Evolutionary conservation across 1,140 invertebrate genomes (phyloP).

Genomic region (Eupeodes corollae): DNA sequence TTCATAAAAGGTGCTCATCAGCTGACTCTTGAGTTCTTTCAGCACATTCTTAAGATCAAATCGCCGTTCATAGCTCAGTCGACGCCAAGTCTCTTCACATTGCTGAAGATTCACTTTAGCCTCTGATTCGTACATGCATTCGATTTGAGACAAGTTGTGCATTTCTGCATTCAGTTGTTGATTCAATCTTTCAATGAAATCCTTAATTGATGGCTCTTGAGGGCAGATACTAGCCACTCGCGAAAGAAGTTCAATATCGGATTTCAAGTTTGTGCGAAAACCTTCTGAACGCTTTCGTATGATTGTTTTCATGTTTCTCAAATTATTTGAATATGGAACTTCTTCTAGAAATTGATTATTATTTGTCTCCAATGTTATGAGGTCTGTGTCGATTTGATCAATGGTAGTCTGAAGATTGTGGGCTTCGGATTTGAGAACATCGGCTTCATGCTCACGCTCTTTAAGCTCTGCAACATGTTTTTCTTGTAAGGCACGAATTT

Average conservation of each 20-base stretch:
- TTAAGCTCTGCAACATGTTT: slow-evolving; percentile 24
- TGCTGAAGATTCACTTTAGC: slow-evolving; percentile 25
- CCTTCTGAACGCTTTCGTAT: slow-evolving; percentile 27
- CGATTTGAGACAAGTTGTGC: slow-evolving; percentile 17
- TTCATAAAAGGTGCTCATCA: slow-evolving; percentile 14
- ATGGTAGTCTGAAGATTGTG: slow-evolving; percentile 18
- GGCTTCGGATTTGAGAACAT: slow-evolving; percentile 24
- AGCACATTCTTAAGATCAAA: slow-evolving; percentile 18
- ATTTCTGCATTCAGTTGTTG: slow-evolving; percentile 17
- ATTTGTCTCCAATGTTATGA: slow-evolving; percentile 17
- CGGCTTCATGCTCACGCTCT: slow-evolving; percentile 19
- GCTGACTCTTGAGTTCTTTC: slow-evolving; percentile 16
- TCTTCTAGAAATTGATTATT: slow-evolving; percentile 13
- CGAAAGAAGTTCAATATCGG: slow-evolving; percentile 23
- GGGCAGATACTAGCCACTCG: slow-evolving; percentile 18
- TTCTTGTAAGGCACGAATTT: slow-evolving; percentile 26
- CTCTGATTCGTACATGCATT: slow-evolving; percentile 36
- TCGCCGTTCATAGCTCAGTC: slow-evolving; percentile 13
- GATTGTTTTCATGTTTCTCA: slow-evolving; percentile 29
- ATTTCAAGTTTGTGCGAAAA: slow-evolving; percentile 21
- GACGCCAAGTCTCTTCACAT: slow-evolving; percentile 22
- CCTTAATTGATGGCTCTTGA: slow-evolving; percentile 14
- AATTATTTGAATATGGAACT: slow-evolving; percentile 16
- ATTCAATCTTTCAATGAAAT: slow-evolving; percentile 15
- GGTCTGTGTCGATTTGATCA: slow-evolving; percentile 22